Percentiles rank a stretch among this genome's conserved stretches.
These are phyloP conservation scores for Chironex yamaguchii DNA, from an alignment of 30 jellyfish, hydroid and myxozoan species.

Conservation along the genomic window DNA sequence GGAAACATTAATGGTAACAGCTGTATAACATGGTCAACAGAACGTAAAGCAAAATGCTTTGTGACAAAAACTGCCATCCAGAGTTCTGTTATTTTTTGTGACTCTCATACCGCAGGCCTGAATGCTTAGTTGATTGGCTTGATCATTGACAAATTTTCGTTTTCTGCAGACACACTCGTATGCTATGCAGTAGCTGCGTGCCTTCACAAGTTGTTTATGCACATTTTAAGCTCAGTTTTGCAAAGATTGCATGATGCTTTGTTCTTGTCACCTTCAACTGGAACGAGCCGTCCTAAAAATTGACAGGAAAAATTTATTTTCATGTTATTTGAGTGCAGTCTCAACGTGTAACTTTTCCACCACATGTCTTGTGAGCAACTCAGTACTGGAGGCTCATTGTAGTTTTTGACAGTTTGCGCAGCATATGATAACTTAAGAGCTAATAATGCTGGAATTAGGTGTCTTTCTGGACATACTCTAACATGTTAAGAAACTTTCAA, in stretches of 20 bases:
- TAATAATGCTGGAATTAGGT: too few relatives aligned
- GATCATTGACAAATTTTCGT: conserved; percentile 10
- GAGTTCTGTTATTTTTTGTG: conserved; percentile 12
- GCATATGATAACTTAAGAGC: too few relatives aligned
- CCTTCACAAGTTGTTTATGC: not conserved
- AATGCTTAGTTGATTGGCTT: conserved; percentile 1
- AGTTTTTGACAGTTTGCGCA: too few relatives aligned
- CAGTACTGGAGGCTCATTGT: too few relatives aligned
- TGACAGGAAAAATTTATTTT: not conserved
- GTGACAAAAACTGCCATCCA: conserved; percentile 18
- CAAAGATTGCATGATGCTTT: conserved; percentile 17
- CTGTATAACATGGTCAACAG: conserved; percentile 6
- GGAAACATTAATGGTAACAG: conserved; percentile 7
- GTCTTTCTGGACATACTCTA: too few relatives aligned
- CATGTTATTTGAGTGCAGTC: too few relatives aligned
- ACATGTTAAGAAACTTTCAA: too few relatives aligned
- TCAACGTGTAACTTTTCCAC: too few relatives aligned
- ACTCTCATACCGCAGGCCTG: conserved; percentile 5
- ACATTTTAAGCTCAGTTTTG: conserved; percentile 17
- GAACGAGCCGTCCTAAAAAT: conserved; percentile 18
- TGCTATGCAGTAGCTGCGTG: conserved; percentile 14
- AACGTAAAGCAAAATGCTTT: conserved; percentile 16
- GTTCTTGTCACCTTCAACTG: conserved; percentile 19
- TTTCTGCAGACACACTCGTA: not conserved
- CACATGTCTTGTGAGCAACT: too few relatives aligned